These are phyloP conservation scores for Peromyscus maniculatus DNA, from an alignment of 2,113 vertebrate genomes.

Conservation along the genomic window DNA sequence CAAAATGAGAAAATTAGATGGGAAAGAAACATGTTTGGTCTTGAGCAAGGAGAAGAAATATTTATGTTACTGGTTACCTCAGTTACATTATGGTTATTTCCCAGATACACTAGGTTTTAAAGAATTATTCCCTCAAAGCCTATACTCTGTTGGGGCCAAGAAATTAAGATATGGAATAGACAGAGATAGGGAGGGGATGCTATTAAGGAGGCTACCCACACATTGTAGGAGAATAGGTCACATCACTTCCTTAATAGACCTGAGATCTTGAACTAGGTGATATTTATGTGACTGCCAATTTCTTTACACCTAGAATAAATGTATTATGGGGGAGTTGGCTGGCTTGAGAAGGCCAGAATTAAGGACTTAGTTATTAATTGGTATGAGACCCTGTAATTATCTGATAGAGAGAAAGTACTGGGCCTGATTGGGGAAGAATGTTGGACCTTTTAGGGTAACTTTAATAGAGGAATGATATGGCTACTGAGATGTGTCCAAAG, in stretches of 20 bases:
- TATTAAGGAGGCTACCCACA: not conserved
- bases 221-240: not conserved
- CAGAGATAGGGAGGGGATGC: not conserved
- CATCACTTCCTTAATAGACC: not conserved
- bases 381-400: not conserved
- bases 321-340: not conserved
- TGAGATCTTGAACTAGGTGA: not conserved
- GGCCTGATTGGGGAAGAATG: not conserved
- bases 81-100: too few relatives aligned
- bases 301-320: not conserved
- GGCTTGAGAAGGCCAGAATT: not conserved
- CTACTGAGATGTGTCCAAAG: not conserved
- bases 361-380: not conserved
- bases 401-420: not conserved
- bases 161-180: not conserved
- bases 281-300: not conserved
- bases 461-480: not conserved
- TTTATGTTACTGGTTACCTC: not conserved
- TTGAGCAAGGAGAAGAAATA: not conserved
- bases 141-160: not conserved
- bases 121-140: not conserved
- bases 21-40: not conserved
- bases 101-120: not conserved
- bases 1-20: not conserved
- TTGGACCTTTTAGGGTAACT: not conserved